Percentiles rank a stretch among this genome's conserved stretches.
phyloP scores from a whole-genome alignment of 1,140 invertebrate genomes.

The Drosophila bifasciata region DNA sequence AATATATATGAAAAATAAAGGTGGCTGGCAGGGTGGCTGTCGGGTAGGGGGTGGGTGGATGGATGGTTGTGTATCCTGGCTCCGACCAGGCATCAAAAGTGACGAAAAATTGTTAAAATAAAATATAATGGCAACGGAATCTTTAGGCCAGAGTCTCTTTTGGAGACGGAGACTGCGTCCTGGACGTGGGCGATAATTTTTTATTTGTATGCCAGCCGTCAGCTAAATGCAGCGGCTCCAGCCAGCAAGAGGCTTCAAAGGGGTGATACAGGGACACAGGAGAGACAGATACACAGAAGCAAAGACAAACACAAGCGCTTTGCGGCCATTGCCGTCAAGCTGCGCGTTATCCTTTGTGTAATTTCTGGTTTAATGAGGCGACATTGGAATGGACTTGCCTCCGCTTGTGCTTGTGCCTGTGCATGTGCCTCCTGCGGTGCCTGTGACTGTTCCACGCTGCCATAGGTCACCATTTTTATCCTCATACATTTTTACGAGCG shows the following conservation, averaged over 20 bases:
- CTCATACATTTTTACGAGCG: conserved; percentile 73
- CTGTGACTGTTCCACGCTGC: neutral
- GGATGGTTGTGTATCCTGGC: too few relatives aligned
- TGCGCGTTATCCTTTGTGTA: conserved; percentile 78
- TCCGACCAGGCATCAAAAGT: conserved; percentile 50
- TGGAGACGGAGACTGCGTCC: conserved; percentile 9
- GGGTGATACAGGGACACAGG: conserved; percentile 11
- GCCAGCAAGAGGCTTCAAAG: conserved; percentile 8
- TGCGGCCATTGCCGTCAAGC: conserved; percentile 58
- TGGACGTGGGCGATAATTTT: conserved; percentile 76
- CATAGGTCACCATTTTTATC: conserved; percentile 65
- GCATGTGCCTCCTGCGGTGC: too few relatives aligned
- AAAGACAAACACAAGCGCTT: conserved; percentile 60
- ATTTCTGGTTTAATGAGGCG: conserved; percentile 80
- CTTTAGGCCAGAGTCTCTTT: conserved; percentile 18
- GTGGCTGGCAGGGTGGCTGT: too few relatives aligned
- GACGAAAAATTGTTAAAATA: conserved; percentile 73
- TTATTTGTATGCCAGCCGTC: conserved; percentile 70
- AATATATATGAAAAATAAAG: conserved; percentile 5
- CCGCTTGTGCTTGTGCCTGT: neutral
- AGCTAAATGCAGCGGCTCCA: conserved; percentile 47
- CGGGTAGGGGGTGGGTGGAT: neutral
- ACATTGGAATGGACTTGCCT: conserved; percentile 46
- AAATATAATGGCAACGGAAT: conserved; percentile 71
- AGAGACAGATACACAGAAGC: conserved; percentile 23